These are phyloP conservation scores for Boulengeromyrus knoepffleri DNA, from an alignment of 2,113 vertebrate species.

Conservation along the genomic window DNA sequence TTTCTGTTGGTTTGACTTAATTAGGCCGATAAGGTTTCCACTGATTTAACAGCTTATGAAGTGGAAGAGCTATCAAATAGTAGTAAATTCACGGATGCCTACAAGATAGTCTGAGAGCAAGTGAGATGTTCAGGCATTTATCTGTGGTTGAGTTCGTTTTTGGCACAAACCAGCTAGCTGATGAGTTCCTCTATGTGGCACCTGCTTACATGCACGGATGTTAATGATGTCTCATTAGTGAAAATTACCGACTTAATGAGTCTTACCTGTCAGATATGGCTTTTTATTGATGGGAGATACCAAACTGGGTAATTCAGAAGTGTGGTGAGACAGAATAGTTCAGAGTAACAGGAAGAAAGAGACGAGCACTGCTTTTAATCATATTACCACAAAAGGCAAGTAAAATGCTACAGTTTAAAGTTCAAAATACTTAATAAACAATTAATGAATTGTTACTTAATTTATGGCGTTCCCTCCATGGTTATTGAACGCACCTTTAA, in stretches of 20 bases:
- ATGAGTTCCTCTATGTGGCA: background rate
- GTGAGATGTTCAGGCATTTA: background rate
- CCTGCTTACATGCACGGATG: background rate
- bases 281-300: background rate
- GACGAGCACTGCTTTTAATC: background rate
- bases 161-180: background rate
- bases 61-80: background rate
- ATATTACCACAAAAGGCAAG: background rate
- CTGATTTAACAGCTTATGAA: background rate
- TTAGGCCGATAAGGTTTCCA: background rate
- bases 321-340: background rate
- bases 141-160: background rate
- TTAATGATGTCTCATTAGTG: slow-evolving; percentile 8
- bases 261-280: background rate
- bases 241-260: slow-evolving; percentile 3
- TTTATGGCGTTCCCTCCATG: background rate
- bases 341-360: background rate
- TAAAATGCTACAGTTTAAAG: background rate
- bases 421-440: background rate
- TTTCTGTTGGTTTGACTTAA: background rate
- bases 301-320: background rate
- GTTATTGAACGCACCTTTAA: background rate
- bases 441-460: background rate
- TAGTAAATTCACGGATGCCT: too few species aligned
- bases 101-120: background rate